Conservation (phyloP, 2,797 vertebrate genomes). For the Oreonectes daqikongensis region DNA sequence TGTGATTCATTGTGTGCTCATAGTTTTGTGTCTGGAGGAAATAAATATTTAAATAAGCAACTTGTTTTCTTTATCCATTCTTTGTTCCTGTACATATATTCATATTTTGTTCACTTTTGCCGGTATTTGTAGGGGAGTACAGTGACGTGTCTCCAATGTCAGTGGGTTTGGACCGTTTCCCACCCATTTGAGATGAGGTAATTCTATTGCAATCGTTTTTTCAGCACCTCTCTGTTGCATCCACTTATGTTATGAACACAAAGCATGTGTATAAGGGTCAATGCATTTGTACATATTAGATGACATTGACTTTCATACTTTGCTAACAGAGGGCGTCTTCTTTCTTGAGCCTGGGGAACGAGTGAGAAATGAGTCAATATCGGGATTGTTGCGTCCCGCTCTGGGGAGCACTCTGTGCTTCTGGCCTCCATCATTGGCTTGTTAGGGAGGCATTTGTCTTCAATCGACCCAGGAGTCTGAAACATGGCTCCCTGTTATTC, state of each 20-base stretch:
- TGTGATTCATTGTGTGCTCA: not conserved
- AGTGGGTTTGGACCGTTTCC: not conserved
- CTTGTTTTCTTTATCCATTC: too few relatives aligned
- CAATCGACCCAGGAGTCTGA: conserved; percentile 51
- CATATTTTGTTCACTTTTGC: too few relatives aligned
- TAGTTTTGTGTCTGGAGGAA: not conserved
- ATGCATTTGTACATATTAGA: conserved; percentile 39
- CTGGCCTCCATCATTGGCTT: conserved; percentile 68
- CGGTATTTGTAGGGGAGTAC: too few relatives aligned
- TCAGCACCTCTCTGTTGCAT: conserved; percentile 26
- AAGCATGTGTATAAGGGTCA: conserved; percentile 35
- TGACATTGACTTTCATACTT: conserved; percentile 40
- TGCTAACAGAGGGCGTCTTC: conserved; percentile 34
- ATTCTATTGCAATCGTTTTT: conserved; percentile 17
- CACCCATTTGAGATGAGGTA: not conserved
- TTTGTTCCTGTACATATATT: too few relatives aligned
- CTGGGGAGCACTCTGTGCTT: conserved; percentile 63
- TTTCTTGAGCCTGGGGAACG: conserved; percentile 62
- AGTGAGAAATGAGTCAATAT: conserved; percentile 70
- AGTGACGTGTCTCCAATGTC: conserved; percentile 2
- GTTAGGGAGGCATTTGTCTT: conserved; percentile 72
- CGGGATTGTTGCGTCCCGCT: conserved; percentile 65
- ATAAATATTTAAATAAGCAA: too few relatives aligned
- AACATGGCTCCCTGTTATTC: conserved; percentile 56
- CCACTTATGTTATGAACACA: conserved; percentile 16